Evolutionary conservation across 1,140 invertebrate species (phyloP).

Genomic region (Lucilia sericata): DNA sequence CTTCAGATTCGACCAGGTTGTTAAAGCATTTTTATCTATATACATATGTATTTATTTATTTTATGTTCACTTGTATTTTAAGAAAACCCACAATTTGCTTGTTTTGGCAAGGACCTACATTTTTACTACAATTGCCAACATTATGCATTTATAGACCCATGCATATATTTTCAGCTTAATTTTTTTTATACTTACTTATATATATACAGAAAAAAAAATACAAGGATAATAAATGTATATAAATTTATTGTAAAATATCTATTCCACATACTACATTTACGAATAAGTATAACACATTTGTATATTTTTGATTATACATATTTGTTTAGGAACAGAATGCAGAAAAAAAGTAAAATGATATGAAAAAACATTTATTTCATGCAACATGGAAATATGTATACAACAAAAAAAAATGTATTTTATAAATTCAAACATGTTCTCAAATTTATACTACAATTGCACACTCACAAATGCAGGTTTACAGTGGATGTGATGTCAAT

Average conservation of each 20-base stretch:
- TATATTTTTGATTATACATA: constrained; percentile 6
- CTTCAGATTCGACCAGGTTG: not conserved
- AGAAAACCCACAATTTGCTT: constrained; percentile 19
- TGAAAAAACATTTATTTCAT: constrained; percentile 6
- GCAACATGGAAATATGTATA: too few species aligned
- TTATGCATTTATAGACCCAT: not conserved
- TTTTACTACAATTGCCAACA: constrained; percentile 24
- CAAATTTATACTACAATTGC: not conserved
- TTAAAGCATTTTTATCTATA: not conserved
- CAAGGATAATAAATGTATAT: constrained; percentile 6
- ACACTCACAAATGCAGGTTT: too few species aligned
- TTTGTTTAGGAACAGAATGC: not conserved
- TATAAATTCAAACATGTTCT: not conserved
- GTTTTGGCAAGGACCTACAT: constrained; percentile 10
- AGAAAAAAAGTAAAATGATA: not conserved
- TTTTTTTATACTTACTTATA: not conserved
- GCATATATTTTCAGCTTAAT: not conserved
- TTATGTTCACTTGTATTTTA: not conserved
- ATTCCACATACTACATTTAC: not conserved
- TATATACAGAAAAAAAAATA: not conserved
- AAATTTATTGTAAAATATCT: constrained; percentile 4
- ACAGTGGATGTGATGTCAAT: too few species aligned
- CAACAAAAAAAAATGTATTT: not conserved
- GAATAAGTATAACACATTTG: not conserved
- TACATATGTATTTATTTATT: not conserved